A percentile compares a stretch with the other conserved stretches of the same genome.
These are phyloP conservation scores for Bos taurus DNA, from an alignment of 2,113 vertebrate genomes.

Conservation along the genomic window ARS-UCD2.0 NC_037331.1:95577001-95577500, in stretches of 20 bases:
- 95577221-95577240: slow-evolving; percentile 5
- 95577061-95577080: neutral
- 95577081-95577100: neutral
- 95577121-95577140: neutral
- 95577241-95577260: slow-evolving; percentile 36
- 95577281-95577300: neutral
- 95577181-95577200: neutral
- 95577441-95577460: neutral
- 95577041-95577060: neutral
- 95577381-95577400: neutral
- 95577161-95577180: neutral
- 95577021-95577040: neutral
- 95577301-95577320: neutral
- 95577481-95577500: neutral
- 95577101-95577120: neutral
- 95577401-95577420: neutral
- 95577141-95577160: neutral
- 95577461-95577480: neutral
- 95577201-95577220: neutral
- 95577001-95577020: neutral
- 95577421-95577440: neutral
- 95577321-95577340: neutral
- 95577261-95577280: slow-evolving; percentile 7
- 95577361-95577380: neutral
- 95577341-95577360: neutral